Conservation (phyloP, 2,888 invertebrate species). For the Pheosia tremula region DNA sequence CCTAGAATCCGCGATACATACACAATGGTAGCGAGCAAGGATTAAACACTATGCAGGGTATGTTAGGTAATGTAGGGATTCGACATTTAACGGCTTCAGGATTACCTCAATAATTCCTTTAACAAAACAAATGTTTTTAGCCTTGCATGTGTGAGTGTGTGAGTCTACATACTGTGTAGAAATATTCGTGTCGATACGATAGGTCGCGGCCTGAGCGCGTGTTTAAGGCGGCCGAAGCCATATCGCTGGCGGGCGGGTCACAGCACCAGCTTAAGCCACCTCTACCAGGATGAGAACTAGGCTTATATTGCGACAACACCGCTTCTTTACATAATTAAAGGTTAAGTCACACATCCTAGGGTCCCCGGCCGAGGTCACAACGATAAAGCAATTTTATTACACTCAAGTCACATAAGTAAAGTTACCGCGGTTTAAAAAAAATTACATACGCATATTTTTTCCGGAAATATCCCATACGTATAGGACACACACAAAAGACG, state of each 20-base stretch:
- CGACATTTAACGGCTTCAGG: slow-evolving; percentile 81
- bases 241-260: slow-evolving; percentile 62
- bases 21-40: slow-evolving; percentile 70
- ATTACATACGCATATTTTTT: slow-evolving; percentile 23
- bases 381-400: slow-evolving; percentile 3
- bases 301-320: slow-evolving; percentile 52
- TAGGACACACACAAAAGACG: slow-evolving; percentile 52
- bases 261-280: slow-evolving; percentile 60
- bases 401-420: background rate
- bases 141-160: slow-evolving; percentile 35
- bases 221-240: slow-evolving; percentile 68
- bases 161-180: slow-evolving; percentile 47
- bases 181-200: slow-evolving; percentile 46
- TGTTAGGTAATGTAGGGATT: slow-evolving; percentile 81
- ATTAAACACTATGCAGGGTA: slow-evolving; percentile 78
- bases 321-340: slow-evolving; percentile 57
- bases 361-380: slow-evolving; percentile 17
- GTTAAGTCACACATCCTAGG: slow-evolving; percentile 42
- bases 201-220: slow-evolving; percentile 47
- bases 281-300: slow-evolving; percentile 61
- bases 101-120: slow-evolving; percentile 79
- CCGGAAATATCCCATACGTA: slow-evolving; percentile 60
- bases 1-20: slow-evolving; percentile 52
- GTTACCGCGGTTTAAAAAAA: background rate
- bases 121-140: slow-evolving; percentile 81